These are phyloP conservation scores for Pluvialis apricaria DNA, from an alignment of 2,113 vertebrate species.

Conservation along the genomic window DNA sequence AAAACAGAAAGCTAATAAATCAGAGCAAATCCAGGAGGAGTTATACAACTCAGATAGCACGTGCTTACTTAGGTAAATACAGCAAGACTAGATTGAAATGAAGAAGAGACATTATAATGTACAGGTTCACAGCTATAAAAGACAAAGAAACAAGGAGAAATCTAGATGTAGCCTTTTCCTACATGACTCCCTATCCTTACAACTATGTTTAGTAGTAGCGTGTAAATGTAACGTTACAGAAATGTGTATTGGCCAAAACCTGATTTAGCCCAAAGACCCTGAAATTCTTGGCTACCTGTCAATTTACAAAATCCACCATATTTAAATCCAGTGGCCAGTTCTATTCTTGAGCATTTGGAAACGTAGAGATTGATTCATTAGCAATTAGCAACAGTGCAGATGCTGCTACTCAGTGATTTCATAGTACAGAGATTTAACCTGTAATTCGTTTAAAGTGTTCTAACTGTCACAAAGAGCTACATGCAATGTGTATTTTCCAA, in stretches of 20 bases:
- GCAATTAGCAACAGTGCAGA: not conserved
- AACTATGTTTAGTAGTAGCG: not conserved
- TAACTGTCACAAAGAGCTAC: not conserved
- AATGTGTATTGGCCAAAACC: not conserved
- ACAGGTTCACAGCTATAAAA: not conserved
- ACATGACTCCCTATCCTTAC: not conserved
- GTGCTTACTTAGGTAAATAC: not conserved
- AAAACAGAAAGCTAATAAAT: slow-evolving; percentile 18
- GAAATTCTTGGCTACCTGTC: not conserved
- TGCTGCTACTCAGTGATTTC: not conserved
- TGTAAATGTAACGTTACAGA: not conserved
- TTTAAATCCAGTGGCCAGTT: not conserved
- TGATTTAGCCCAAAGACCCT: not conserved
- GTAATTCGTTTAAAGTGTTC: not conserved
- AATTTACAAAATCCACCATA: not conserved
- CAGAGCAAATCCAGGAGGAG: not conserved
- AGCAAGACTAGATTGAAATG: not conserved
- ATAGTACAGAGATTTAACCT: not conserved
- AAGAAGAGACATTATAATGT: not conserved
- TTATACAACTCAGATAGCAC: not conserved
- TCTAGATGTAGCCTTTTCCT: not conserved
- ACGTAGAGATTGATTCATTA: not conserved
- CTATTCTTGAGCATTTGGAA: not conserved
- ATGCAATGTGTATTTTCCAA: not conserved
- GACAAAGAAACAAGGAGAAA: not conserved